Conservation (phyloP, 2,113 vertebrate species). For the Nyctereutes procyonoides region DNA sequence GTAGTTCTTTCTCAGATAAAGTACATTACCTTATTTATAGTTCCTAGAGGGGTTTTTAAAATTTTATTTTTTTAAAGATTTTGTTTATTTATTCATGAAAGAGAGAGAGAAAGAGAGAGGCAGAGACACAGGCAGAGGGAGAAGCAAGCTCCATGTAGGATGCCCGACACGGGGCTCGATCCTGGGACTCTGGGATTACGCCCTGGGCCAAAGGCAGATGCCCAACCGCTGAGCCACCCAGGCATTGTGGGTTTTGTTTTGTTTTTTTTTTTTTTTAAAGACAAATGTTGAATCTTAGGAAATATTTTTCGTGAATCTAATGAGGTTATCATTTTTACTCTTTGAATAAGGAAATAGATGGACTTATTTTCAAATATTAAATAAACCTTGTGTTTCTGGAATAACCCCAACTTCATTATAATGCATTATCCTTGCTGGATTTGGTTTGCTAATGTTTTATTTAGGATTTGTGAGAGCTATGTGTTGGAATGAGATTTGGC, state of each 20-base stretch:
- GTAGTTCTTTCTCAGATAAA: not conserved
- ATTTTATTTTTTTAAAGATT: slow-evolving; percentile 10
- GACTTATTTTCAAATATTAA: slow-evolving; percentile 33
- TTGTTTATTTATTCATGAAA: not conserved
- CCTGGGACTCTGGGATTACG: too few relatives aligned
- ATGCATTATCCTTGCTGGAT: not conserved
- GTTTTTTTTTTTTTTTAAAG: not conserved
- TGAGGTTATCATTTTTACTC: not conserved
- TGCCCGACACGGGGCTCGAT: too few relatives aligned
- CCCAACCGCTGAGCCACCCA: too few relatives aligned
- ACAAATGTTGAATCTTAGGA: not conserved
- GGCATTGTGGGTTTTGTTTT: too few relatives aligned
- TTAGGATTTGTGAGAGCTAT: slow-evolving; percentile 1
- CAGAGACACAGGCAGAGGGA: too few relatives aligned
- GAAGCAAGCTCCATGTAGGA: too few relatives aligned
- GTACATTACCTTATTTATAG: not conserved
- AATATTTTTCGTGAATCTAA: not conserved
- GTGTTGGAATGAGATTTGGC: not conserved
- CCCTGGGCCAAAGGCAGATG: too few relatives aligned
- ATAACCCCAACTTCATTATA: not conserved
- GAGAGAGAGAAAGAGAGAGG: too few relatives aligned
- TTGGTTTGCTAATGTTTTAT: slow-evolving; percentile 38
- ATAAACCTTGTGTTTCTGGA: not conserved
- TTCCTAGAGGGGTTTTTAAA: not conserved
- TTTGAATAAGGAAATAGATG: slow-evolving; percentile 35